Conservation (phyloP, 2,113 vertebrate genomes). For the Sorex araneus region DNA sequence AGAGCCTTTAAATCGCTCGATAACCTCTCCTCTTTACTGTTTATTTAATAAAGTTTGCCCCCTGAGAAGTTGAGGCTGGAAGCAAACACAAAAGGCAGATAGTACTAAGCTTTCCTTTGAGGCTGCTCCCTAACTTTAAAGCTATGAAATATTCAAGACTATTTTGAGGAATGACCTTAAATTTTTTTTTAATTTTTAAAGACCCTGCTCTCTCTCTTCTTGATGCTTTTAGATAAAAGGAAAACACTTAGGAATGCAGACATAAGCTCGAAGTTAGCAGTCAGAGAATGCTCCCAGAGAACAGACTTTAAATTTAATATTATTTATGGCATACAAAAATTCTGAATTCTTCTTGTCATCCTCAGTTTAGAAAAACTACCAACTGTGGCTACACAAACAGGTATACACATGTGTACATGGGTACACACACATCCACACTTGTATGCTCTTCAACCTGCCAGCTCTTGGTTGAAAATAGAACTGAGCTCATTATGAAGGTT, state of each 20-base stretch:
- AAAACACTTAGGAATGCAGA: slow-evolving; percentile 49
- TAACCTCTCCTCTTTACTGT: neutral
- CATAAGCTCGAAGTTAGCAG: slow-evolving; percentile 16
- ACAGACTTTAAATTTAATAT: slow-evolving; percentile 34
- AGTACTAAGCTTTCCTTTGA: slow-evolving; percentile 41
- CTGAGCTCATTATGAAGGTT: neutral
- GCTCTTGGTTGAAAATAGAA: neutral
- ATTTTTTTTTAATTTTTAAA: slow-evolving; percentile 31
- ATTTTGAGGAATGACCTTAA: slow-evolving; percentile 72
- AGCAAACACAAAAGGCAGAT: slow-evolving; percentile 50
- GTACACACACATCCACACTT: neutral
- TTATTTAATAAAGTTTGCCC: slow-evolving; percentile 5
- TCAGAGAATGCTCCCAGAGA: neutral
- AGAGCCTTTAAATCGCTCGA: neutral
- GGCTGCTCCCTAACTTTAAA: slow-evolving; percentile 43
- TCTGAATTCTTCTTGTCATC: neutral
- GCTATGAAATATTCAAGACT: slow-evolving; percentile 72
- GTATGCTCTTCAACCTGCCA: neutral
- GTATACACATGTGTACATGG: neutral
- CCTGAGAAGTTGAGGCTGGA: neutral
- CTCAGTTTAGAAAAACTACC: slow-evolving; percentile 42
- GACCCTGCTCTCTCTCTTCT: slow-evolving; percentile 44
- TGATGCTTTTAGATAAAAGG: slow-evolving; percentile 57
- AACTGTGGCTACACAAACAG: neutral
- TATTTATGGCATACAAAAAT: slow-evolving; percentile 11